Percentiles rank a stretch among this genome's conserved stretches.
phyloP scores from a whole-genome alignment of 1,140 invertebrate genomes.

The Delia radicum region DNA sequence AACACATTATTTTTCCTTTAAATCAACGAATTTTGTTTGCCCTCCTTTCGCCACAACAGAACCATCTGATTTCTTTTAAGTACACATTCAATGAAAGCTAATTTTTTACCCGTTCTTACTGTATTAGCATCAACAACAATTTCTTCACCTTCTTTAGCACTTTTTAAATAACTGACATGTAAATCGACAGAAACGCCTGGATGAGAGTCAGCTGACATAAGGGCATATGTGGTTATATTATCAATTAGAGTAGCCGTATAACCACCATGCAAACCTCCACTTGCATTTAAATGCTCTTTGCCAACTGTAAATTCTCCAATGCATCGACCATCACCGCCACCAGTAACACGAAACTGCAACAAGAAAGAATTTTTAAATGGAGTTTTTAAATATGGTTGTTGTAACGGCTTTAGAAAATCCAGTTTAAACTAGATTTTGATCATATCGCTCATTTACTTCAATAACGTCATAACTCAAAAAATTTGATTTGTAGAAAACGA shows the following conservation, averaged over 20 bases:
- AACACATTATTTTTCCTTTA: background rate
- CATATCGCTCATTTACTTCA: constrained; percentile 28
- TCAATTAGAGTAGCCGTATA: constrained; percentile 83
- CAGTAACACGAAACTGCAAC: constrained; percentile 40
- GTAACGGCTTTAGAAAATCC: constrained; percentile 46
- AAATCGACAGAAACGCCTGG: constrained; percentile 75
- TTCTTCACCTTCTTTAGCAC: constrained; percentile 73
- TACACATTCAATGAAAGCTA: constrained; percentile 80
- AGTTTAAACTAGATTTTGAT: constrained; percentile 31
- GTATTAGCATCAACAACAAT: constrained; percentile 78
- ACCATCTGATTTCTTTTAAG: constrained; percentile 72
- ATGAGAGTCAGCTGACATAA: constrained; percentile 66
- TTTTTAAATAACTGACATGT: constrained; percentile 71
- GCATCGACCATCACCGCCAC: constrained; percentile 40
- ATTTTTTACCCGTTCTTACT: constrained; percentile 70
- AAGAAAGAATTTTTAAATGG: constrained; percentile 28
- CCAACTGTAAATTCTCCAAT: constrained; percentile 70
- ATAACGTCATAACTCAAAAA: background rate
- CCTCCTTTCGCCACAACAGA: constrained; percentile 74
- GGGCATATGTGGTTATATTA: constrained; percentile 75
- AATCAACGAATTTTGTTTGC: constrained; percentile 75
- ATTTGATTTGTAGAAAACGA: no score
- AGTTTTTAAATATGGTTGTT: constrained; percentile 13
- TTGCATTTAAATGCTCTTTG: constrained; percentile 74
- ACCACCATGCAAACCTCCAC: constrained; percentile 80